Conservation (phyloP, 2,113 vertebrate species). For the Labeo rohita region DNA sequence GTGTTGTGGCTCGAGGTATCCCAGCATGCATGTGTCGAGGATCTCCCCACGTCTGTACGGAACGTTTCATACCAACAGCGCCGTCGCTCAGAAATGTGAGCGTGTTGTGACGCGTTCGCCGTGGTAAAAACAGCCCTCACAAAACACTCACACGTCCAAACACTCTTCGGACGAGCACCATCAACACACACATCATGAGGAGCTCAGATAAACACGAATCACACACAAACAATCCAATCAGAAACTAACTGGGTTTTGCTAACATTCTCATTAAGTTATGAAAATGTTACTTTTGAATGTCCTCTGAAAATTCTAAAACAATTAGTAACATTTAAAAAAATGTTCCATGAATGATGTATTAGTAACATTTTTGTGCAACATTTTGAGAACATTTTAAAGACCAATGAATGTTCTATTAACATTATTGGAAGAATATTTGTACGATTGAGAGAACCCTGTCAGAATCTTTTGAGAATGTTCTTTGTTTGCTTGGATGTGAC, state of each 20-base stretch:
- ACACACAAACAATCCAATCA: background rate
- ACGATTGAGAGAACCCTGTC: too few species aligned
- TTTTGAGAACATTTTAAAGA: background rate
- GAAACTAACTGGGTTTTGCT: background rate
- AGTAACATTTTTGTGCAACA: background rate
- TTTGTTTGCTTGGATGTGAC: too few species aligned
- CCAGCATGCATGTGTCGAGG: too few species aligned
- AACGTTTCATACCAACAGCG: background rate
- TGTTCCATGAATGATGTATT: background rate
- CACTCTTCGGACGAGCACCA: background rate
- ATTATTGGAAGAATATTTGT: background rate
- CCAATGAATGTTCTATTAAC: too few species aligned
- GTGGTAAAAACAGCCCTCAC: background rate
- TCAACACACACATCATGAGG: background rate
- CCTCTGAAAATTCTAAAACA: background rate
- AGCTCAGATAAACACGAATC: background rate
- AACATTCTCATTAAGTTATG: background rate
- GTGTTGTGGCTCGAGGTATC: too few species aligned
- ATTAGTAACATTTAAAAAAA: background rate
- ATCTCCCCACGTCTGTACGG: background rate
- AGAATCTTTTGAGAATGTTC: background rate
- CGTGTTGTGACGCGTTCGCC: background rate
- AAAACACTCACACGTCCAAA: background rate
- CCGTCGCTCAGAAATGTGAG: constrained; percentile 1
- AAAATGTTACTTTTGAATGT: background rate